Evolutionary conservation across 2,113 vertebrate genomes (phyloP).

Genomic region (Bos javanicus): DNA sequence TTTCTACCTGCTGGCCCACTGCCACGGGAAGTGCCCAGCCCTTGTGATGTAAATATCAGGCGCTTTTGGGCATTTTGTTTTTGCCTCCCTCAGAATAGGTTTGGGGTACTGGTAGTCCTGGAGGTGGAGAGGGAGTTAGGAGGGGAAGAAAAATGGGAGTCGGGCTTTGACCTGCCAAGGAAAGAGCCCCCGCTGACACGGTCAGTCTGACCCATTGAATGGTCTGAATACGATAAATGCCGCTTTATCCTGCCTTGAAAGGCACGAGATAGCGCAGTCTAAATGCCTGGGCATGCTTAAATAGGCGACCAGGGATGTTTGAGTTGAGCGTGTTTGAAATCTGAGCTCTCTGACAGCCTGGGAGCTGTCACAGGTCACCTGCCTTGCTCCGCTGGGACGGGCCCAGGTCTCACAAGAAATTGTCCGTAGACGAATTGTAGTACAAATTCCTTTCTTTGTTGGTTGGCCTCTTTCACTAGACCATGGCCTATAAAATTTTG

Average conservation of each 20-base stretch:
- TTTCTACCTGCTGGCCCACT: constrained; percentile 1
- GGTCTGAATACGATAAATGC: constrained; percentile 93
- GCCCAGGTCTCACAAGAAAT: constrained; percentile 85
- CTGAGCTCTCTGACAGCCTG: constrained; percentile 83
- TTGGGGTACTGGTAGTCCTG: constrained; percentile 54
- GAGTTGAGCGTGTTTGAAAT: constrained; percentile 91
- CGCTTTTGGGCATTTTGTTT: not conserved
- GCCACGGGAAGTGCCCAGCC: not conserved
- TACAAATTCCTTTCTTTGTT: constrained; percentile 86
- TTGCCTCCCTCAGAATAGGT: constrained; percentile 33
- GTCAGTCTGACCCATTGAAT: constrained; percentile 92
- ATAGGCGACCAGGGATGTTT: constrained; percentile 86
- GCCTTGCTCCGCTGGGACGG: constrained; percentile 81
- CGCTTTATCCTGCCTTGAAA: constrained; percentile 90
- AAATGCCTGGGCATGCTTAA: constrained; percentile 91
- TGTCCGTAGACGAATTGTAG: constrained; percentile 82
- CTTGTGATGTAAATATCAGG: constrained; percentile 22
- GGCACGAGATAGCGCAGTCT: constrained; percentile 88
- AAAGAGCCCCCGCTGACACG: constrained; percentile 85
- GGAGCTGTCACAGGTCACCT: constrained; percentile 92
- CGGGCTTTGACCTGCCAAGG: constrained; percentile 80
- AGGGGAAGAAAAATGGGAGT: constrained; percentile 76
- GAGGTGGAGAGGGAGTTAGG: constrained; percentile 7
- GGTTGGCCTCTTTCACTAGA: constrained; percentile 84
- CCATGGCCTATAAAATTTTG: constrained; percentile 86